phyloP scores from a whole-genome alignment of 2,113 vertebrate species.

The Notechis scutatus region DNA sequence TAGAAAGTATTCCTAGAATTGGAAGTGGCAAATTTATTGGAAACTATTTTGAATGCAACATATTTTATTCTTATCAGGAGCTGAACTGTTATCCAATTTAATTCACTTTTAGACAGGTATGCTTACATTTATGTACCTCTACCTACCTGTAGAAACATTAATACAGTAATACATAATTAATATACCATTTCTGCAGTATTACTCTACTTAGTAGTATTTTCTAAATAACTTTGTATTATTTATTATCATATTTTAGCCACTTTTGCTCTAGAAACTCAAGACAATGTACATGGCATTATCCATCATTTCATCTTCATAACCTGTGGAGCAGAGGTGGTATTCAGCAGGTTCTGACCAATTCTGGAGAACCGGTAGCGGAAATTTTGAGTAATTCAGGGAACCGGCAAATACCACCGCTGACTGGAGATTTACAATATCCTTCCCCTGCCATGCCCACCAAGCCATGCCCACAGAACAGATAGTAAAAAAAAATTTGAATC shows the following conservation, averaged over 20 bases:
- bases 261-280: neutral
- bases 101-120: neutral
- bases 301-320: neutral
- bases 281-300: neutral
- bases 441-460: too few species aligned
- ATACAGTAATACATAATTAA: too few species aligned
- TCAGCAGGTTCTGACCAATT: too few species aligned
- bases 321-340: neutral
- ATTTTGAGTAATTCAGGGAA: too few species aligned
- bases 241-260: neutral
- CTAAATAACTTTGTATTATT: neutral
- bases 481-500: too few species aligned
- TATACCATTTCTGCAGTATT: neutral
- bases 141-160: neutral
- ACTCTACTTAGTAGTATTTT: neutral
- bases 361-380: too few species aligned
- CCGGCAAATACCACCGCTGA: too few species aligned
- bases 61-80: neutral
- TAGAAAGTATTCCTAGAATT: neutral
- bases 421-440: too few species aligned
- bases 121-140: neutral
- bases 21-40: neutral
- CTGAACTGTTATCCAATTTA: neutral
- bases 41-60: neutral
- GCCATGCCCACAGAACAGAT: too few species aligned